Evolutionary conservation across 2,888 invertebrate species (phyloP), one percentile per base, ranked within the genome.

Genomic region (Mesodorylaimus sp.): DNA sequence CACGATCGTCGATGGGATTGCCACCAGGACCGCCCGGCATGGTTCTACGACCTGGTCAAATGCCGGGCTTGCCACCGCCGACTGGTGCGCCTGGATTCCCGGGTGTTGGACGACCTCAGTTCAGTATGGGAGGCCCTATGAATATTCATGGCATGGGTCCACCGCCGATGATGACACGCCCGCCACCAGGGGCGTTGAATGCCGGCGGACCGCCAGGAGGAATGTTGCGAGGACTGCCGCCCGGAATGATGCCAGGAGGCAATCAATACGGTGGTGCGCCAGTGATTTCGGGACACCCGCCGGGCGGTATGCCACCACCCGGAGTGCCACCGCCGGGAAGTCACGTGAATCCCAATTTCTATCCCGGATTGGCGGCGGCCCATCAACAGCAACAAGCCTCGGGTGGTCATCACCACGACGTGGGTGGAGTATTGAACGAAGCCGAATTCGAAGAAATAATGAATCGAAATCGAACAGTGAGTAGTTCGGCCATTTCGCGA

Each of bases 391-490:
- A 7, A n/a, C 7, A 5, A 23, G 28, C 45, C 3, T 5, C 44
- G 10, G 27, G 42, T 16, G 42, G 39, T 23, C 19, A 7, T 16
- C 10, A 3, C 24, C 21, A 5, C 3, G 10, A n/a, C 16, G 10
- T 26, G 23, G 44, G 10, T 16, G 47, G 41, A 10, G 54, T 80
- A 55, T 58, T 74, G 28, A 65, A 65, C 51, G 95, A 95, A 70
- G 83, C 81, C 36, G 97, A 97, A 73, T 93, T 93, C 72, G 95
- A 97, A 69, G 97, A 97, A 68, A 86, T 91, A 50, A 91, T 97
- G 85, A 79, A 83, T 51, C 77, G 95, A 56, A 97, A 97, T 72
- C 77, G 93, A 59, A 93, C 93, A 7, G 95, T 97, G 1, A 91
- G 89, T 36, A 89, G 89, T 58, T 88, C 87, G 48, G 97, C 97